phyloP scores from a whole-genome alignment of 2,113 vertebrate genomes.

The Daubentonia madagascariensis region DNA sequence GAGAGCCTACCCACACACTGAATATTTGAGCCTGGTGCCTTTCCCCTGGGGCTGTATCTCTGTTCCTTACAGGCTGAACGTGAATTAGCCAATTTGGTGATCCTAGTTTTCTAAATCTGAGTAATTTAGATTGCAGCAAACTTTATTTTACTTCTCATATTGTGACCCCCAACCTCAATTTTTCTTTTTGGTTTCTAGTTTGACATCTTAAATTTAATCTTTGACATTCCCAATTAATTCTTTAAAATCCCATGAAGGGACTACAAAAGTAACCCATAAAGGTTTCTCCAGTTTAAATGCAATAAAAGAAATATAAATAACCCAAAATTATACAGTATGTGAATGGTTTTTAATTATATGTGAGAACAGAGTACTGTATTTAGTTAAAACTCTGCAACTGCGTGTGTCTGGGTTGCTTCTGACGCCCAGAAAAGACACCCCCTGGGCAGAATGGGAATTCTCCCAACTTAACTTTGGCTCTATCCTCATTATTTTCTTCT shows the following conservation, averaged over 20 bases:
- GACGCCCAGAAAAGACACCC: constrained; percentile 19
- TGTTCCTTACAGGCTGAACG: background rate
- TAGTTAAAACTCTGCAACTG: constrained; percentile 1
- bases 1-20: background rate
- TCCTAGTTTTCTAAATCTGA: background rate
- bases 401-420: background rate
- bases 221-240: constrained; percentile 3
- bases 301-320: constrained; percentile 51
- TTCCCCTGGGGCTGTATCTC: background rate
- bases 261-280: constrained; percentile 17
- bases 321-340: background rate
- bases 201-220: background rate
- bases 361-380: background rate
- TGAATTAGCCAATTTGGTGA: background rate
- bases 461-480: background rate
- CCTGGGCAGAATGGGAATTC: background rate
- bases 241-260: constrained; percentile 19
- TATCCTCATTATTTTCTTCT: background rate
- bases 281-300: constrained; percentile 18
- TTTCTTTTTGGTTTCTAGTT: background rate
- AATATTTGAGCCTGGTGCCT: background rate
- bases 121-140: background rate
- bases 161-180: background rate
- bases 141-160: constrained; percentile 10
- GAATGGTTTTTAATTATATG: constrained; percentile 27